Evolutionary conservation across 2,888 invertebrate species (phyloP).

Genomic region (Pseudococcus longispinus): DNA sequence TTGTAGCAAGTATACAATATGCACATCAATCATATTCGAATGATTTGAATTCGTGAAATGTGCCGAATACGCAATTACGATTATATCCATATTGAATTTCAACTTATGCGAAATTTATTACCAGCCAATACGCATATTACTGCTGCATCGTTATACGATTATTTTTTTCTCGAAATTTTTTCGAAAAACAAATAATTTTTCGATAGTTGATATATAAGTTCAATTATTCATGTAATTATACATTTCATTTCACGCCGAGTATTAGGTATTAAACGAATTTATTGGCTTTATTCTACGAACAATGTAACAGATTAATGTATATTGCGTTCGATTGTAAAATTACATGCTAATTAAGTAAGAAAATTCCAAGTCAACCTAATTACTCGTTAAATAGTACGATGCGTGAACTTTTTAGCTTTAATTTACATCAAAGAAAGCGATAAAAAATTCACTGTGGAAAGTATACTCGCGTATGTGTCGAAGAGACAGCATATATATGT

Average conservation of each 20-base stretch:
- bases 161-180: background rate
- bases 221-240: background rate
- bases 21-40: background rate
- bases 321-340: background rate
- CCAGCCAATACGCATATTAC: background rate
- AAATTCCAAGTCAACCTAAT: slow-evolving; percentile 5
- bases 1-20: background rate
- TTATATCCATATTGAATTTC: background rate
- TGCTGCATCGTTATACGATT: background rate
- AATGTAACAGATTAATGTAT: slow-evolving; percentile 4
- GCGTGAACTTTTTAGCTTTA: slow-evolving; percentile 5
- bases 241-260: background rate
- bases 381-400: background rate
- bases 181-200: background rate
- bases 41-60: background rate
- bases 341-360: slow-evolving; percentile 9
- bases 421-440: background rate
- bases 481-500: background rate
- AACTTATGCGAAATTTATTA: background rate
- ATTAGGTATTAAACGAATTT: background rate
- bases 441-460: background rate
- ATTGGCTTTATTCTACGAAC: background rate
- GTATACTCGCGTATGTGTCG: background rate
- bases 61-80: background rate
- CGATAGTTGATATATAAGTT: background rate